A percentile compares a stretch with the other conserved stretches of the same genome.
Conservation (phyloP, 2,797 vertebrate genomes). For the Pangasius larnaudii region DNA sequence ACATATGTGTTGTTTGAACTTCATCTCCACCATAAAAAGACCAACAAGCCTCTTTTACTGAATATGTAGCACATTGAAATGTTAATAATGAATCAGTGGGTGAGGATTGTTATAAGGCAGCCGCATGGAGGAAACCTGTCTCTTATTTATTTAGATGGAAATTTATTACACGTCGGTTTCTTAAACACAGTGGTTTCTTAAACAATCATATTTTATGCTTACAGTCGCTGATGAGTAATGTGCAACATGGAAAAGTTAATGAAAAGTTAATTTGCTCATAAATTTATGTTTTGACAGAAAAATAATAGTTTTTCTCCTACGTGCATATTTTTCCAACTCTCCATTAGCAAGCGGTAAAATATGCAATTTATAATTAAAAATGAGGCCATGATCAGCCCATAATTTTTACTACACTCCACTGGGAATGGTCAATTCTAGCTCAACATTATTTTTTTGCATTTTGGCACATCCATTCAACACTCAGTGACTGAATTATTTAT, state of each 20-base stretch:
- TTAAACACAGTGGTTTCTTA: background rate
- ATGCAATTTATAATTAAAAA: slow-evolving; percentile 24
- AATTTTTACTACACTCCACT: slow-evolving; percentile 20
- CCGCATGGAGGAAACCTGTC: background rate
- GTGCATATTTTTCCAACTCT: background rate
- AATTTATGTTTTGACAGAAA: slow-evolving; percentile 24
- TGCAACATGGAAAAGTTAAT: slow-evolving; percentile 23
- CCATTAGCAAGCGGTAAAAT: background rate
- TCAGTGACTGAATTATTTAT: background rate
- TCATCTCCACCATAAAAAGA: background rate
- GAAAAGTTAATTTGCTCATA: slow-evolving; percentile 30
- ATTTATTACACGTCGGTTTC: background rate
- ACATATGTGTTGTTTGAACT: background rate
- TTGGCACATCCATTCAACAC: slow-evolving; percentile 3
- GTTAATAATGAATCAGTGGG: background rate
- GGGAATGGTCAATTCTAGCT: slow-evolving; percentile 7
- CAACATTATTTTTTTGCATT: background rate
- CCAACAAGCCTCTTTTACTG: background rate
- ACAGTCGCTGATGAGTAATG: slow-evolving; percentile 18
- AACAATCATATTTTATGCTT: slow-evolving; percentile 3
- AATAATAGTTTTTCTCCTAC: background rate
- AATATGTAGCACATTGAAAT: slow-evolving; percentile 1
- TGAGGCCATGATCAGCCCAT: background rate
- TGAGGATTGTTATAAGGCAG: background rate
- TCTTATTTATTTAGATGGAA: slow-evolving; percentile 5